These are phyloP conservation scores for Steromphala cineraria DNA, from an alignment of 2,888 invertebrate genomes.

Conservation along the genomic window DNA sequence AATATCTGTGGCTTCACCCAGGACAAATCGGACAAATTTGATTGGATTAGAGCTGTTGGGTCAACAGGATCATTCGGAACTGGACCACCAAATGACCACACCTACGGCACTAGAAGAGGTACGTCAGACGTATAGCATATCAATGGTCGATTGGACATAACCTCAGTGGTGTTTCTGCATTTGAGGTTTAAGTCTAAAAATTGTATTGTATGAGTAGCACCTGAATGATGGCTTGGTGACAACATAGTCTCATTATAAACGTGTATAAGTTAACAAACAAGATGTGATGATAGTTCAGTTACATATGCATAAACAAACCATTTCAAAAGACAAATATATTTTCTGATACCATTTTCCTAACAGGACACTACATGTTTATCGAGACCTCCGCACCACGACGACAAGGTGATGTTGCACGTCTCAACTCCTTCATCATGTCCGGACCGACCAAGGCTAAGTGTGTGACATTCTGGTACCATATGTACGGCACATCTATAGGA, in stretches of 20 bases:
- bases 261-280: no score
- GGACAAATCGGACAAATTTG: constrained; percentile 55
- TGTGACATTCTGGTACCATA: constrained; percentile 67
- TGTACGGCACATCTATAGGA: constrained; percentile 60
- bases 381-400: constrained; percentile 54
- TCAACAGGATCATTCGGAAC: constrained; percentile 45
- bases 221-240: no score
- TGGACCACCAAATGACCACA: constrained; percentile 65
- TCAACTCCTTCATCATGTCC: constrained; percentile 46
- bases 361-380: constrained; percentile 66
- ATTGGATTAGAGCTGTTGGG: constrained; percentile 55
- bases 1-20: constrained; percentile 60
- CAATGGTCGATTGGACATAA: no score
- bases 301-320: no score
- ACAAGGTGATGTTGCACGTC: constrained; percentile 51
- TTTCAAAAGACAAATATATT: no score
- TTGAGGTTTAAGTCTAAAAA: no score
- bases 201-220: no score
- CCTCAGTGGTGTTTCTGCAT: no score
- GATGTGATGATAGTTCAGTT: no score
- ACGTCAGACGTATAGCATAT: constrained; percentile 29
- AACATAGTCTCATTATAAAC: no score
- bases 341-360: neutral
- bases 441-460: constrained; percentile 44
- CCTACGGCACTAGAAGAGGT: constrained; percentile 56